Evolutionary conservation across 1,140 invertebrate genomes (phyloP).

Genomic region (Drosophila sechellia): DNA sequence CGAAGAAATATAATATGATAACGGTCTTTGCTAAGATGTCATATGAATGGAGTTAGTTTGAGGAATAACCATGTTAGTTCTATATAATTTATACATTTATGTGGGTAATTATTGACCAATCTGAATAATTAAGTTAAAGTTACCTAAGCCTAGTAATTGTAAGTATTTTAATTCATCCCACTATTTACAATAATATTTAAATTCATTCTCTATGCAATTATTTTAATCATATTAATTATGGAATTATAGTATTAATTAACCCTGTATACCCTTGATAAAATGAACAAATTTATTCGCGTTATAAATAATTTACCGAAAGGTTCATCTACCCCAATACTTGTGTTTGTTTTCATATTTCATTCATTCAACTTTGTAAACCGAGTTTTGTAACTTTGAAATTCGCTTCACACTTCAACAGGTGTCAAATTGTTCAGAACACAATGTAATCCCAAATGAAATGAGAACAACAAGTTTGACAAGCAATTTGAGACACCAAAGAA

Average conservation of each 20-base stretch:
- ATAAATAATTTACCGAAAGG: neutral
- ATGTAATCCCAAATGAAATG: constrained; percentile 11
- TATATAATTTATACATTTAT: neutral
- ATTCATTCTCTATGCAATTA: too few relatives aligned
- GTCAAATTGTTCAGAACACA: constrained; percentile 23
- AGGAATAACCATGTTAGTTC: neutral
- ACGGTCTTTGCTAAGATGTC: constrained; percentile 10
- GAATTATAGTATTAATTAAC: neutral
- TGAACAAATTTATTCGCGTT: neutral
- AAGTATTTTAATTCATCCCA: neutral
- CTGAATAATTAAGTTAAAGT: neutral
- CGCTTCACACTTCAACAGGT: constrained; percentile 30
- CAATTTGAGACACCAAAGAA: constrained; percentile 1
- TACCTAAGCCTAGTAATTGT: neutral
- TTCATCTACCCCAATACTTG: constrained; percentile 2
- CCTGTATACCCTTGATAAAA: neutral
- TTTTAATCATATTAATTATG: too few relatives aligned
- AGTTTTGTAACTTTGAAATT: constrained; percentile 19
- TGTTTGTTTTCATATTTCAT: constrained; percentile 22
- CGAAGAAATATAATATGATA: constrained; percentile 9
- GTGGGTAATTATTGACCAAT: too few relatives aligned
- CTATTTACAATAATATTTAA: too few relatives aligned
- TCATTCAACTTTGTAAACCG: constrained; percentile 35
- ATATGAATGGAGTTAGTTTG: neutral
- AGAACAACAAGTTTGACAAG: constrained; percentile 27